phyloP scores from a whole-genome alignment of 1,140 invertebrate genomes.

The Lepidurus apus region DNA sequence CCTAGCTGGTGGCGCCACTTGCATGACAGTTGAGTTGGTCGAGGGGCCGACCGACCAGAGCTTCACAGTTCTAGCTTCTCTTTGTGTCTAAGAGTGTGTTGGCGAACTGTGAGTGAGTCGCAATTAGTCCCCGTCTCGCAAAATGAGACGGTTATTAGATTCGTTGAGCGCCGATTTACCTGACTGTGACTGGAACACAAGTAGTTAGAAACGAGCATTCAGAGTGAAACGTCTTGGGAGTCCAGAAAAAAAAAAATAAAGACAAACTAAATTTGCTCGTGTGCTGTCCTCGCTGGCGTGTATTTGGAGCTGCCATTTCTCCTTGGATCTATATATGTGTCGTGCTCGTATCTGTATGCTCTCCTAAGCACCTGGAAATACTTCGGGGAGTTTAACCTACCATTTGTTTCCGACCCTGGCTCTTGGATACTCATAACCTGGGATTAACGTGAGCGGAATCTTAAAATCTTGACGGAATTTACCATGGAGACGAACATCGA shows the following conservation, averaged over 20 bases:
- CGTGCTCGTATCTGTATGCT: not conserved
- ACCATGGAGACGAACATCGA: constrained; percentile 64
- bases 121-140: not conserved
- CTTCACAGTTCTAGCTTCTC: not conserved
- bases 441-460: not conserved
- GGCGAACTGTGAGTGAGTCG: not conserved
- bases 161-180: not conserved
- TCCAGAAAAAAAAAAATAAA: not conserved
- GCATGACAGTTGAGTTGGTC: not conserved
- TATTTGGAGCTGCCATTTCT: not conserved
- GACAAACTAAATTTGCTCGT: not conserved
- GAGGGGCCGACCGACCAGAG: not conserved
- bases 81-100: not conserved
- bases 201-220: not conserved
- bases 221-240: no score
- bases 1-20: not conserved
- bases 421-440: not conserved
- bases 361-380: not conserved
- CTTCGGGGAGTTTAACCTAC: not conserved
- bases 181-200: not conserved
- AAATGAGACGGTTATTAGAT: constrained; percentile 1
- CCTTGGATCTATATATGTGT: constrained; percentile 4
- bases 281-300: not conserved
- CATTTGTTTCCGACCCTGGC: not conserved
- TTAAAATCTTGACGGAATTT: not conserved